Base-by-base conservation (phyloP, 2,113 vertebrate species). In the Gambusia holbrooki region DNA sequence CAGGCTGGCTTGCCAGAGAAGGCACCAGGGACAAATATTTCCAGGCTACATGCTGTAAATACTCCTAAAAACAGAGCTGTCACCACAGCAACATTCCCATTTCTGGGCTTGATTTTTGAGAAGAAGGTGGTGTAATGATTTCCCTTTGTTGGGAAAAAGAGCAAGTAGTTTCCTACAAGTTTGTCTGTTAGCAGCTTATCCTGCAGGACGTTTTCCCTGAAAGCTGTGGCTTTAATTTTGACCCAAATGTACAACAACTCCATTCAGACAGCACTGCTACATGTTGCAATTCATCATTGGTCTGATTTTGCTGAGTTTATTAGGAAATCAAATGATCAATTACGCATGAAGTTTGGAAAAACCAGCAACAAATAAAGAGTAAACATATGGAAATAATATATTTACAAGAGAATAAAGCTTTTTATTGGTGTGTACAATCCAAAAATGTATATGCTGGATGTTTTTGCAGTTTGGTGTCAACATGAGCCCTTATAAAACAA, bases 1-100 rank as follows among this genome's bases (percentile, higher is more conserved):
- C 71, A 69, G 76, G 80, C 72, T 72, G 68, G 69, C 72, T 77
- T 78, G 73, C 82, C 77, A 74, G 7, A 79, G 70, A 85, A 80
- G 68, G 72, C 78, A 83, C 77, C 66, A 54, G 87, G 85, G 91
- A 92, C 83, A 78, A 89, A 92, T 90, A 91, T 87, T 92, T 92
- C 86, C 90, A 90, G 76, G 74, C 88, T 85, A 80, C 76, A 61
- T 71, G 79, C 73, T 90, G 85, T 92, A 92, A 91, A 93, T 91
- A 90, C 81, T 84, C 83, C 77, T 63, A 58, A 79, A 92, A 89
- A 92, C 88, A 92, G 82, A 89, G 71, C 71, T 75, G 91, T 88
- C 69, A 33, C 83, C 64, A 66, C 83, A 80, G 84, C 78, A 88
- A 92, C 88, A 9, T 54, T 73, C 66, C 76, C 74, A 33, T 84